Percentiles rank a stretch among this genome's conserved stretches.
Conservation (phyloP, 2,113 vertebrate genomes). For the Nettapus auritus region DNA sequence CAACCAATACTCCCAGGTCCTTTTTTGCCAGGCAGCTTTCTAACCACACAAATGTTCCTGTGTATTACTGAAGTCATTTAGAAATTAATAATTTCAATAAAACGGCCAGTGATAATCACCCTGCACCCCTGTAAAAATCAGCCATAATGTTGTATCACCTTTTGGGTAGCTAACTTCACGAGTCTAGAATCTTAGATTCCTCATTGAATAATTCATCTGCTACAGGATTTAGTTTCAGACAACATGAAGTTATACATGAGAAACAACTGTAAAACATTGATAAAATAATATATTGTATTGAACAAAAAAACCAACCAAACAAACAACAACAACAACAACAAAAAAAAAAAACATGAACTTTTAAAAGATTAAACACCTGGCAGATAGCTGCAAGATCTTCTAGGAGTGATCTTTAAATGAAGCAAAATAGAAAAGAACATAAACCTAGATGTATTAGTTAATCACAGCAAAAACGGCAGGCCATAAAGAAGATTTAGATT, state of each 20-base stretch:
- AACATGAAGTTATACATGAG: background rate
- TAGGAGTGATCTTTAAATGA: background rate
- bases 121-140: background rate
- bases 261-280: background rate
- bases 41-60: no score
- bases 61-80: background rate
- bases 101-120: rapidly evolving
- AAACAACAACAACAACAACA: no score
- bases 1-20: no score
- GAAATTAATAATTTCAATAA: background rate
- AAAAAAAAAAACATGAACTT: background rate
- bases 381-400: background rate
- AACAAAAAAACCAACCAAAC: background rate
- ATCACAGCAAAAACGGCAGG: background rate
- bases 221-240: background rate
- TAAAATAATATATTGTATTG: background rate
- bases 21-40: no score
- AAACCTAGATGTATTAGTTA: background rate
- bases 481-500: background rate
- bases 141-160: background rate
- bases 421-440: background rate
- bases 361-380: background rate
- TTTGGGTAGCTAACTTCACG: background rate
- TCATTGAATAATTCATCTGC: background rate
- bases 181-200: background rate